phyloP scores from a whole-genome alignment of 2,888 invertebrate species.

The Eilema griseolum region DNA sequence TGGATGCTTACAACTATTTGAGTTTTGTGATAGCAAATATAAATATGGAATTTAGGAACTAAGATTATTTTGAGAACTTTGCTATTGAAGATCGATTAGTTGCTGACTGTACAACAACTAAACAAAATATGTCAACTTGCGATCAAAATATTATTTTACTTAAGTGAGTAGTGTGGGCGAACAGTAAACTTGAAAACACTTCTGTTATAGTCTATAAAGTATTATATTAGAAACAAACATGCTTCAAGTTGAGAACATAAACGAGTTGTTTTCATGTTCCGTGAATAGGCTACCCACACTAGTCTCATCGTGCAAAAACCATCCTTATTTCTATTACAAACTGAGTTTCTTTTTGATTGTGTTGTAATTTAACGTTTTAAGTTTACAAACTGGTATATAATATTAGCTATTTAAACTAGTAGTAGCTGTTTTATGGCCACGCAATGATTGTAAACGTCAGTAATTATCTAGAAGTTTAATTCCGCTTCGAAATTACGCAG shows the following conservation, averaged over 20 bases:
- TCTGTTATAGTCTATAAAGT: conserved; percentile 43
- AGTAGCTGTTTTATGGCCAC: neutral
- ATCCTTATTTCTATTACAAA: neutral
- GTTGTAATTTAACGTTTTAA: neutral
- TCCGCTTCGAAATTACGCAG: conserved; percentile 6
- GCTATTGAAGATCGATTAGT: too few relatives aligned
- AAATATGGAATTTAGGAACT: too few relatives aligned
- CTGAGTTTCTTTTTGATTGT: conserved; percentile 10
- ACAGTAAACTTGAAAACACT: conserved; percentile 42
- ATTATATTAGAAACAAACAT: conserved; percentile 52
- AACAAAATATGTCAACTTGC: conserved; percentile 23
- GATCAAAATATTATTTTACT: conserved; percentile 31
- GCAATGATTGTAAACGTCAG: conserved; percentile 2
- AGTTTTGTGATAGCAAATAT: too few relatives aligned
- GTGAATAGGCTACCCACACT: conserved; percentile 28
- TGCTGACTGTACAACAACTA: neutral
- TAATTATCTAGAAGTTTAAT: conserved; percentile 4
- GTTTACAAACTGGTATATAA: conserved; percentile 21
- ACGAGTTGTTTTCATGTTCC: conserved; percentile 43
- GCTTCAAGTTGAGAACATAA: conserved; percentile 39
- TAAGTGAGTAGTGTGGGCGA: conserved; percentile 21
- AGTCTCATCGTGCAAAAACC: neutral
- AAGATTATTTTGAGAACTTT: too few relatives aligned
- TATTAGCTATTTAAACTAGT: conserved; percentile 15
- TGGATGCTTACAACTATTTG: too few relatives aligned